Base-by-base conservation (phyloP, 2,888 invertebrate species). In the Dasysyrphus albostriatus region DNA sequence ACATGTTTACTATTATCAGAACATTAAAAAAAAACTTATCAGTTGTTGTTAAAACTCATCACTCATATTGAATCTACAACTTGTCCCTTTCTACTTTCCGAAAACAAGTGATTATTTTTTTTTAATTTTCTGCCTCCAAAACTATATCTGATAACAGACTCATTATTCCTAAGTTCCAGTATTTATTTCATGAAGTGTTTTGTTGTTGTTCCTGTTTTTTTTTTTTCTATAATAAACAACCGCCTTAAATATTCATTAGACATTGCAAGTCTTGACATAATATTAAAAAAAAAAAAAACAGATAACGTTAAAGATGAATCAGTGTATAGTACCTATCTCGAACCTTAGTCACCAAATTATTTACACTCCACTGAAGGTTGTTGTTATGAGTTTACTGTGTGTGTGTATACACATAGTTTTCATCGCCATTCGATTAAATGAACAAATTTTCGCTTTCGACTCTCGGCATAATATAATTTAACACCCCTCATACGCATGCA, bases 241-340 rank as follows among this genome's bases (percentile, higher is more conserved):
- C 39, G 39, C 14, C 39, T 24, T 24, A 8, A 61, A 24, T 39
- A 59, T 37, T 59, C 59, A 59, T 39, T 59, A 37, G 16, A 32
- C 24, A 12, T 24, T 37, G 58, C 29, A 29, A 10, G 29, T 63
- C 3, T 47, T 47, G 14, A 47, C 63, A 8, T 19, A n/a, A 12
- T 14, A 14, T 42, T 42, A 14, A 12, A 1, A n/a, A 32, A 5
- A 32, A 12, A 37, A 14, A 34, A 24, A 24, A 32, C 44, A 32
- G 63, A 65, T 65, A 65, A 65, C 29, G 9, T 32, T 32, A 65
- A 65, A 65, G 63, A 65, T 65, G 63, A 65, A 65, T 65, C 63
- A 65, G 44, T 12, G 51, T 51, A 51, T 3, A 39, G 51, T 49
- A 9, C 24, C 3, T 29, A 29, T 16, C 32, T 65, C n/a, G n/a